Percentiles rank a stretch among this genome's conserved stretches.
Conservation (phyloP, 2,797 vertebrate genomes). For the Lithobates pipiens region DNA sequence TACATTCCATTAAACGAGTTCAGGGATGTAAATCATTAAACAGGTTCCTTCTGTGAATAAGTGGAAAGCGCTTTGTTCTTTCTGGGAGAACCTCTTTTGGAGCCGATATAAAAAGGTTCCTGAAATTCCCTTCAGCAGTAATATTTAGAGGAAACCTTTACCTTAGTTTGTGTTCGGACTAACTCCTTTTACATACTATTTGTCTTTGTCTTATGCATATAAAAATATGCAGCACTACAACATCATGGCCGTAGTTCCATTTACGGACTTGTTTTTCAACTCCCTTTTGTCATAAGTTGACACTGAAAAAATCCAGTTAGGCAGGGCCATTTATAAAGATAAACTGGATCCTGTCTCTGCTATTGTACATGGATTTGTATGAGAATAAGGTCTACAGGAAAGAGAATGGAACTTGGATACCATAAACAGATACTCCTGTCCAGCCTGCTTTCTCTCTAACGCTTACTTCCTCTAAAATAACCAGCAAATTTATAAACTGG, state of each 20-base stretch:
- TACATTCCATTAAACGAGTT: background rate
- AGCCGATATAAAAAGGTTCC: background rate
- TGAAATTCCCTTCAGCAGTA: slow-evolving; percentile 3
- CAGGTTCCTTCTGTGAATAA: background rate
- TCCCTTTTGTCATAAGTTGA: slow-evolving; percentile 44
- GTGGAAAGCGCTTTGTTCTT: too few relatives aligned
- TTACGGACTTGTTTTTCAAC: slow-evolving; percentile 56
- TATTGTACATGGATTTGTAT: slow-evolving; percentile 58
- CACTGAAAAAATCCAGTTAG: slow-evolving; percentile 50
- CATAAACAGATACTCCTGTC: slow-evolving; percentile 61
- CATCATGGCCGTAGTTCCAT: slow-evolving; percentile 36
- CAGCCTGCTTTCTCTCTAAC: too few relatives aligned
- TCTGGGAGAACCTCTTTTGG: too few relatives aligned
- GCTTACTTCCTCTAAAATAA: slow-evolving; percentile 25
- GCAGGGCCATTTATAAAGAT: slow-evolving; percentile 51
- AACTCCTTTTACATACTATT: slow-evolving; percentile 11
- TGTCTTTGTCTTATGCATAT: slow-evolving; percentile 37
- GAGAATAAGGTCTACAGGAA: slow-evolving; percentile 51
- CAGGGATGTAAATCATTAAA: too few relatives aligned
- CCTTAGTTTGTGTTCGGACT: slow-evolving; percentile 29
- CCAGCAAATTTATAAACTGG: background rate
- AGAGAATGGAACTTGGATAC: slow-evolving; percentile 55
- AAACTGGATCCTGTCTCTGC: slow-evolving; percentile 40
- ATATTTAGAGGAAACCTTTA: slow-evolving; percentile 24
- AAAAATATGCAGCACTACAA: slow-evolving; percentile 37